Percentiles rank a stretch among this genome's conserved stretches.
Conservation (phyloP, 2,113 vertebrate species). For the Oryzias celebensis region DNA sequence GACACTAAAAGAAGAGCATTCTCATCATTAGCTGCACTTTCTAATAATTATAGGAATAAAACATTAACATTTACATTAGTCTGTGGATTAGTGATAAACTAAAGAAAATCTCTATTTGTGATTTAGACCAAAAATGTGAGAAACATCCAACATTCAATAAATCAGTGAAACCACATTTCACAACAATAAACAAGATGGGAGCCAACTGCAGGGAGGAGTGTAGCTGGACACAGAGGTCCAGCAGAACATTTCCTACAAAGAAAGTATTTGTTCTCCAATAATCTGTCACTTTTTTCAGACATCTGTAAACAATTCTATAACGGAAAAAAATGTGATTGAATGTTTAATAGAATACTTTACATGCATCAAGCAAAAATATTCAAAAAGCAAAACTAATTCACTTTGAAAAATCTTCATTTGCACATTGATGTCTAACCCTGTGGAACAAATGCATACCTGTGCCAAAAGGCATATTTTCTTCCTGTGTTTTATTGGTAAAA, state of each 20-base stretch:
- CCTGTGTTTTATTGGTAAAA: too few species aligned
- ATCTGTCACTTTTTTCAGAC: neutral
- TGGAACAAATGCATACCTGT: too few species aligned
- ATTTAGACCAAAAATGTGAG: neutral
- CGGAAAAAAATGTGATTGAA: neutral
- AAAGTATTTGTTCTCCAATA: neutral
- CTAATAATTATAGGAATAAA: too few species aligned
- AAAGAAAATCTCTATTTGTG: neutral
- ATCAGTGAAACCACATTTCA: neutral
- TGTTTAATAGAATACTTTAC: neutral
- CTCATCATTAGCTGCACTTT: too few species aligned
- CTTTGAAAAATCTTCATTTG: too few species aligned
- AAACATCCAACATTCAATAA: neutral
- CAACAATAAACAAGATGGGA: neutral
- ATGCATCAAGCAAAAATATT: neutral
- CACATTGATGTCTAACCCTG: too few species aligned
- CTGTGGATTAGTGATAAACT: neutral
- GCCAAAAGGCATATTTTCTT: fast-evolving
- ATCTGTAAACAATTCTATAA: neutral
- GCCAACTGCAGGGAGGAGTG: conserved; percentile 5
- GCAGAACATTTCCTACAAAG: neutral
- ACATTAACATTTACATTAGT: neutral
- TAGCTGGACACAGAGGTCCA: neutral
- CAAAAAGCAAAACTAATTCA: too few species aligned
- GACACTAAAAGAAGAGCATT: neutral